Conservation (phyloP, 2,797 vertebrate genomes). For the Zenarchopterus dispar region DNA sequence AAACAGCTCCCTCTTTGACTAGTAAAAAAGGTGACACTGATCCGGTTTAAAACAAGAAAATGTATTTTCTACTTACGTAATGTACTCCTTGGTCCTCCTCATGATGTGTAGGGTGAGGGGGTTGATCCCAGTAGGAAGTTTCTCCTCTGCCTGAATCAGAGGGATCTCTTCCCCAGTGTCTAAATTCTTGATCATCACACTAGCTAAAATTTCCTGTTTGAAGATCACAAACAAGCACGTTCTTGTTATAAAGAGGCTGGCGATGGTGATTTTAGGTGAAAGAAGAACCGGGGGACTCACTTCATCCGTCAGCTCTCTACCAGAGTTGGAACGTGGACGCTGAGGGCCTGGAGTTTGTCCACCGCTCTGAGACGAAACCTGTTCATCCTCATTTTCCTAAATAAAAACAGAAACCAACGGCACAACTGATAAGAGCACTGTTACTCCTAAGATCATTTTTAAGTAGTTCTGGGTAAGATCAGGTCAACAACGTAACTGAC, state of each 20-base stretch:
- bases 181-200: conserved; percentile 99
- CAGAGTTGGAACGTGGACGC: conserved; percentile 95
- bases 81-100: conserved; percentile 98
- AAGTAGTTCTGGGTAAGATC: background rate
- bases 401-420: conserved; percentile 31
- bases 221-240: conserved; percentile 16
- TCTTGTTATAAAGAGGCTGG: background rate
- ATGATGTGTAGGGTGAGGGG: conserved; percentile 98
- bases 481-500: conserved; percentile 67
- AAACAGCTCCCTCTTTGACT: too few species aligned
- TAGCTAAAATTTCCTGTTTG: conserved; percentile 95
- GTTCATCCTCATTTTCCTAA: conserved; percentile 93
- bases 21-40: too few species aligned
- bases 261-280: background rate
- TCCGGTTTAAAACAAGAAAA: too few species aligned
- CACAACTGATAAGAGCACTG: background rate
- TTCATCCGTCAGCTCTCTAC: conserved; percentile 97
- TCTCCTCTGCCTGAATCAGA: conserved; percentile 96
- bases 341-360: conserved; percentile 88
- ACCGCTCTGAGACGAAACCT: conserved; percentile 68
- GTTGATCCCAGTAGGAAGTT: conserved; percentile 96
- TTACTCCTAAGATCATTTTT: background rate
- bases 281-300: conserved; percentile 62
- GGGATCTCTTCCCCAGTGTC: conserved; percentile 99
- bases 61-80: conserved; percentile 85